Evolutionary conservation across 2,888 invertebrate genomes (phyloP), one percentile per base, ranked within the genome.

Genomic region (Shargacucullia verbasci): DNA sequence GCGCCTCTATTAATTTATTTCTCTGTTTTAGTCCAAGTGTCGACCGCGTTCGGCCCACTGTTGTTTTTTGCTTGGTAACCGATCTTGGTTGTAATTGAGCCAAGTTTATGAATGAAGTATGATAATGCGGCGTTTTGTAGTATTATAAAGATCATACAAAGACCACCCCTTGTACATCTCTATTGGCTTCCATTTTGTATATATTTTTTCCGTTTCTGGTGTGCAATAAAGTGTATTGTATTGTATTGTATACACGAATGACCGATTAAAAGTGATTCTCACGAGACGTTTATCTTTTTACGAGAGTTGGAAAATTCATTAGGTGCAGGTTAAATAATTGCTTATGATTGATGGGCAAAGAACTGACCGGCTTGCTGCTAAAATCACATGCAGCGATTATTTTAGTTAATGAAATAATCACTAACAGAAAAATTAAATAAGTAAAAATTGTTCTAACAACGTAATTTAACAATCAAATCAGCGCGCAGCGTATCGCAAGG

Each of bases 1-100:
- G 59, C 59, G 54, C 50, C 39, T n/a, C 37, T 41, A 1, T 39
- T 20, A 29, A 10, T 41, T 48, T 46, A 52, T 43, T 47, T 3
- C 6, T 27, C 12, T n/a, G 33, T 48, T 64, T 56, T 56, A 14
- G 25, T 44, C 20, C 35, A 44, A 25, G 20, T 29, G 33, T 12
- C 11, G 2, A 7, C 14, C 27, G 12, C 33, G 35, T 50, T 34
- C 35, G 11, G 10, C 39, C 35, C 58, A 64, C 47, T 25, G 25
- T 52, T 46, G 37, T 20, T 20, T 20, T 20, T 20, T 20, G 15
- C 6, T 41, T 3, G 39, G 12, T 29, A 20, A 50, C 29, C 12
- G 15, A 37, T 29, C 27, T 25, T 20, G 11, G 6, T 48, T 25
- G 14, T 33, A 10, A 27, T 60, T 37, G 25, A 47, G 43, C 14